These are phyloP conservation scores for Burhinus oedicnemus DNA, from an alignment of 2,113 vertebrate genomes.

Conservation along the genomic window DNA sequence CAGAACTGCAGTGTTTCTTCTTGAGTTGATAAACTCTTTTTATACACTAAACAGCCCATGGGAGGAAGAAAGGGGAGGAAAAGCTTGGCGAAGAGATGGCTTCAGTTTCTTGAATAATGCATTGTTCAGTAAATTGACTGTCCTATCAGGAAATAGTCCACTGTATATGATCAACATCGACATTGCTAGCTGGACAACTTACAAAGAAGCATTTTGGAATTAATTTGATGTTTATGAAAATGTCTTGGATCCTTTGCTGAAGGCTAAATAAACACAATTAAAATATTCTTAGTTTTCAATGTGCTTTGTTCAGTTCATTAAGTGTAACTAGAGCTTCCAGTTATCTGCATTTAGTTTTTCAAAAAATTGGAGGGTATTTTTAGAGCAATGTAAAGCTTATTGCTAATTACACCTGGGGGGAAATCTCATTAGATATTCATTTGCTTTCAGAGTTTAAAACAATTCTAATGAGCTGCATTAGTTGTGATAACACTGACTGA, in stretches of 20 bases:
- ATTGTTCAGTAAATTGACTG: conserved; percentile 1
- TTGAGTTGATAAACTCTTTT: neutral
- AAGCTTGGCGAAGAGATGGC: neutral
- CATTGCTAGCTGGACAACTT: conserved; percentile 46
- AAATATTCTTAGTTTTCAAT: conserved; percentile 71
- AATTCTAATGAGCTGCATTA: conserved; percentile 74
- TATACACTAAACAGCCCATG: neutral
- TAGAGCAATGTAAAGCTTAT: conserved; percentile 71
- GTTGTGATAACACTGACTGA: conserved; percentile 64
- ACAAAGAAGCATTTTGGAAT: conserved; percentile 54
- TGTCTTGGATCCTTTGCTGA: conserved; percentile 70
- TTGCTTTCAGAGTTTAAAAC: conserved; percentile 74
- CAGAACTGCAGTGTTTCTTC: neutral
- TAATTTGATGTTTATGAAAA: conserved; percentile 68
- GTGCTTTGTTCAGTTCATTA: conserved; percentile 75
- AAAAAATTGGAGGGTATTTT: conserved; percentile 67
- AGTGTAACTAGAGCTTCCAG: conserved; percentile 68
- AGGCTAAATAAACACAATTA: conserved; percentile 76
- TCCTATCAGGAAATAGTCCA: neutral
- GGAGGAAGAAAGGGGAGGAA: neutral
- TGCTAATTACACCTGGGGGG: conserved; percentile 77
- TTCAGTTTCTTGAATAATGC: conserved; percentile 26
- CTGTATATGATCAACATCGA: neutral
- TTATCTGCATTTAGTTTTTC: conserved; percentile 61
- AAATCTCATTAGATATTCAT: conserved; percentile 75